phyloP scores from a whole-genome alignment of 1,140 invertebrate species.

The Listronotus bonariensis region DNA sequence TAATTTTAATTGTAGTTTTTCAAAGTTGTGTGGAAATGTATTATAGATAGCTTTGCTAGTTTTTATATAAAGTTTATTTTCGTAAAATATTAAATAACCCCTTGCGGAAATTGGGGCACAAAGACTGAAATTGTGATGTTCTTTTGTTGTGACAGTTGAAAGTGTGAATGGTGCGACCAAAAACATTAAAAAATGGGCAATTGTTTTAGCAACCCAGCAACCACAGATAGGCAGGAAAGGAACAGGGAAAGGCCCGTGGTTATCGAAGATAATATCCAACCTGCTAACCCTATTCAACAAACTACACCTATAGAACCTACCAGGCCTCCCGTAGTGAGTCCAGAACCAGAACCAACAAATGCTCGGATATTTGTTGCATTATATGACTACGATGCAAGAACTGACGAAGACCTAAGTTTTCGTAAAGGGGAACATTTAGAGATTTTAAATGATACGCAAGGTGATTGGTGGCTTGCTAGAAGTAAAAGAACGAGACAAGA shows the following conservation, averaged over 20 bases:
- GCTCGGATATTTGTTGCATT: constrained; percentile 94
- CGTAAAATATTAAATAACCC: background rate
- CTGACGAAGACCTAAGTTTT: constrained; percentile 98
- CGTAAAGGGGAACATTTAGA: constrained; percentile 98
- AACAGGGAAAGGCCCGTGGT: constrained; percentile 55
- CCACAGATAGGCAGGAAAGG: constrained; percentile 67
- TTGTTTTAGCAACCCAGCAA: constrained; percentile 70
- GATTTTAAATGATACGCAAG: constrained; percentile 95
- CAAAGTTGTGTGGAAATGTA: constrained; percentile 31
- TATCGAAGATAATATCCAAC: constrained; percentile 61
- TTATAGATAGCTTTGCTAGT: background rate
- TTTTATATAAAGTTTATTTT: too few species aligned
- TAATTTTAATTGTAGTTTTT: constrained; percentile 15
- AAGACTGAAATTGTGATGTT: constrained; percentile 16
- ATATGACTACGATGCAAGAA: constrained; percentile 98
- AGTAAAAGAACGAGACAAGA: constrained; percentile 93
- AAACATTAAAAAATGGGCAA: constrained; percentile 65
- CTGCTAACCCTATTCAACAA: constrained; percentile 63
- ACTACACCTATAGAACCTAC: constrained; percentile 68
- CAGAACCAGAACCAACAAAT: constrained; percentile 66
- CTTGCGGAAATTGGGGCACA: background rate
- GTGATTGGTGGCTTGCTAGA: constrained; percentile 98
- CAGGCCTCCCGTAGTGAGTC: constrained; percentile 63
- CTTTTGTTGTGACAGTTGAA: constrained; percentile 41
- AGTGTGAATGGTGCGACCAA: constrained; percentile 25